Conservation (phyloP, 1,140 invertebrate species). For the Pachypeltis micranthus region DNA sequence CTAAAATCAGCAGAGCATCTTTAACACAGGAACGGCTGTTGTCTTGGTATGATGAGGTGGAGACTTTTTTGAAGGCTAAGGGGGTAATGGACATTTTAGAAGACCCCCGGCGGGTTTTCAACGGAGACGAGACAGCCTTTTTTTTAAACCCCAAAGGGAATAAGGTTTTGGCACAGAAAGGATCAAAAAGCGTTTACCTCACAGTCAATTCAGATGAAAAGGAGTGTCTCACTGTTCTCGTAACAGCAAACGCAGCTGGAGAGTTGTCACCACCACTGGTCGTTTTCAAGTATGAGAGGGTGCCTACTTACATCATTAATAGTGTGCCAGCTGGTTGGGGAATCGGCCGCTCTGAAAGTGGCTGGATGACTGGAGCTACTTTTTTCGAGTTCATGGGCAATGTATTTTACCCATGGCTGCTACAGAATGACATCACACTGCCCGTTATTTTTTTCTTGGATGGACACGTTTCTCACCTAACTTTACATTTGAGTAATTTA, state of each 20-base stretch:
- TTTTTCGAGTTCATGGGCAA: constrained; percentile 11
- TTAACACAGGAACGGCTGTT: constrained; percentile 28
- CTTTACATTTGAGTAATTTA: constrained; percentile 32
- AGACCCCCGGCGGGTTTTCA: constrained; percentile 24
- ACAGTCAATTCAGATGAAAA: constrained; percentile 13
- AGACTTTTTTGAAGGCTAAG: constrained; percentile 25
- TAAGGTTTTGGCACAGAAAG: constrained; percentile 16
- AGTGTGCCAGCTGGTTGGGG: constrained; percentile 31
- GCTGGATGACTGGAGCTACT: background rate
- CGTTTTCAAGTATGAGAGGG: constrained; percentile 22
- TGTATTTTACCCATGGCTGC: constrained; percentile 23
- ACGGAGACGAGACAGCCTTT: constrained; percentile 25
- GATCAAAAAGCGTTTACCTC: constrained; percentile 14
- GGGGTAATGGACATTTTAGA: constrained; percentile 21
- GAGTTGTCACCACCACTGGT: constrained; percentile 19
- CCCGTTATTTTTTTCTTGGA: constrained; percentile 36
- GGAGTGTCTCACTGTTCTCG: constrained; percentile 18
- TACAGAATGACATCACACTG: constrained; percentile 18
- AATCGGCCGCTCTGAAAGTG: constrained; percentile 29
- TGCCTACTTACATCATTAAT: constrained; percentile 28
- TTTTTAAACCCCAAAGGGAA: constrained; percentile 18
- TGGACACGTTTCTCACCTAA: constrained; percentile 34
- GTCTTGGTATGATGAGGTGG: constrained; percentile 28
- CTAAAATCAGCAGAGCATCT: constrained; percentile 25
- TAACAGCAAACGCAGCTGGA: constrained; percentile 17